Evolutionary conservation across 64 coral and sea anemone genomes (phyloP), one percentile per base, ranked within the genome.

Genomic region (Acropora tenuis): DNA sequence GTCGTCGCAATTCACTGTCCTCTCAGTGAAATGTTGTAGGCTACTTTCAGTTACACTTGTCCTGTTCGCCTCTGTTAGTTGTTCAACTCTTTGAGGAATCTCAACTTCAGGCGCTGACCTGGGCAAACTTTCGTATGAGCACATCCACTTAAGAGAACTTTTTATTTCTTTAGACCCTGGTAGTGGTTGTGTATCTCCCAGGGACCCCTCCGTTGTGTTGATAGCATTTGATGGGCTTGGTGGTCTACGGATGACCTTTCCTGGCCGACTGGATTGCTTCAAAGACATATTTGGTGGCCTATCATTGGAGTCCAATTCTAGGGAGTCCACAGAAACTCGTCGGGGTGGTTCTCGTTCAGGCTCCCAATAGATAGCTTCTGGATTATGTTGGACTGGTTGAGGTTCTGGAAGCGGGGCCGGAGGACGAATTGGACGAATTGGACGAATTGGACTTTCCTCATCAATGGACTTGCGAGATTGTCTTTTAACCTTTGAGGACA

Each of bases 321-420:
- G 41, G 8, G 16, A 7, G 18, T 40, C 15, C n/a, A 83, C 59
- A 3, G 60, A 83, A 68, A 11, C 12, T 68, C 43, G 6, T 45
- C 13, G 60, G 15, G 42, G 46, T 18, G 43, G 43, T 16, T 47
- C 60, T 49, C 47, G 43, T 7, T 43, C 43, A 49, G 61, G 82
- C 0, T 84, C 65, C 18, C 48, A 60, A 11, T 84, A 84, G n/a
- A 15, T 0, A 4, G 2, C 53, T 12, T 82, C 58, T 17, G 20
- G 42, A 6, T 0, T 11, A 42, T 47, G 13, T 11, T 0, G n/a
- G 15, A 12, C 3, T 55, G 52, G 4, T 69, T 2, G 0, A 0
- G 16, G 13, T n/a, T 69, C 16, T n/a, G 81, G 81, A 69, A 84
- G 60, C 63, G 81, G 81, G 2, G 42, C 81, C 7, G 81, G 81